A percentile compares a stretch with the other conserved stretches of the same genome.
These are phyloP conservation scores for Linyphia triangularis DNA, from an alignment of 2,888 invertebrate genomes.

Conservation along the genomic window DNA sequence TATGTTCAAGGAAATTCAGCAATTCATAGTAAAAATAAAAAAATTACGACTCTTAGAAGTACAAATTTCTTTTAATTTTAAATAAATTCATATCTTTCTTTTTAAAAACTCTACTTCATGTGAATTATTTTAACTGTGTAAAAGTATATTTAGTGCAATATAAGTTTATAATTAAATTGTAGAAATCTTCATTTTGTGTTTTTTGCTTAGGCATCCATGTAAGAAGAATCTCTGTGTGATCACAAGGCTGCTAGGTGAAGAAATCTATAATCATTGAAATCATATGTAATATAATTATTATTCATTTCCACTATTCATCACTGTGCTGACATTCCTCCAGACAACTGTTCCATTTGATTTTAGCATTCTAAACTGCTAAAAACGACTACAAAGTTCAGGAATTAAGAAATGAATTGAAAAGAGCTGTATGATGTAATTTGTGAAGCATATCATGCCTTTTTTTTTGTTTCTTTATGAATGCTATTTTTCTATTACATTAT, in stretches of 20 bases:
- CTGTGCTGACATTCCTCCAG: conserved; percentile 51
- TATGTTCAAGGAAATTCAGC: too few species aligned
- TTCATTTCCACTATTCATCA: conserved; percentile 49
- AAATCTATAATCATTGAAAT: conserved; percentile 48
- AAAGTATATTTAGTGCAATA: too few species aligned
- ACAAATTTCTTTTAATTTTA: background rate
- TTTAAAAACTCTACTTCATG: too few species aligned
- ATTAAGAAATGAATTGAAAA: conserved; percentile 10
- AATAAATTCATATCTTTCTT: background rate
- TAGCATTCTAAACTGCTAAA: conserved; percentile 40
- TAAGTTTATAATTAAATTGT: background rate
- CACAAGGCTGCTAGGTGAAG: conserved; percentile 41
- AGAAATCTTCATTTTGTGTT: background rate
- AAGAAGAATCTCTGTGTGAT: conserved; percentile 51
- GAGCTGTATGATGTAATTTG: conserved; percentile 23
- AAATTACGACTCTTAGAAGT: too few species aligned
- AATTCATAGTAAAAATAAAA: too few species aligned
- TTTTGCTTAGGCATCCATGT: conserved; percentile 61
- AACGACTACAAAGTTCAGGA: conserved; percentile 30
- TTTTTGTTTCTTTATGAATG: conserved; percentile 41
- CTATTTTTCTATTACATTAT: conserved; percentile 31
- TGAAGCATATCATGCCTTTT: conserved; percentile 54
- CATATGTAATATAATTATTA: conserved; percentile 54
- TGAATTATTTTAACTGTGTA: background rate
- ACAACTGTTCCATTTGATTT: conserved; percentile 49